Evolutionary conservation across 2,888 invertebrate species (phyloP), one percentile per base, ranked within the genome.

Genomic region (Nemoura dubitans): DNA sequence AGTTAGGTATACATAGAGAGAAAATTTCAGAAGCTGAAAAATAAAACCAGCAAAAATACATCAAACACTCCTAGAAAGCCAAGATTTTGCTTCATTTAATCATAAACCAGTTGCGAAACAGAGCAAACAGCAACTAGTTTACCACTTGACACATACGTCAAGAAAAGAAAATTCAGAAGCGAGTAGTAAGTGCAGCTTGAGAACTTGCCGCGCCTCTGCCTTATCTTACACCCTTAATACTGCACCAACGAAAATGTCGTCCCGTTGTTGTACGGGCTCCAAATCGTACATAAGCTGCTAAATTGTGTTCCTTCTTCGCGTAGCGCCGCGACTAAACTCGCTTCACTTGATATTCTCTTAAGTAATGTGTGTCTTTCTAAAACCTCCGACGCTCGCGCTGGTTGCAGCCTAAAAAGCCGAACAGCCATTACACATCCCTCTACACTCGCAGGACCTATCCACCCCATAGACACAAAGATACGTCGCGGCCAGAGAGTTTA

Each of bases 311-410:
- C 59, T 59, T 59, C 16, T 14, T 21, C 59, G 2, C 59, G 14
- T 14, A 7, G 59, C 59, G 16, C 59, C 59, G 1, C 10, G 21
- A 59, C 59, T 59, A 36, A 36, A 36, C 59, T 59, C 59, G 59
- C 59, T 78, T 78, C 78, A 78, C 78, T 78, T 27, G 78, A 78
- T 78, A 27, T 27, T 78, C 28, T 26, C 78, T 27, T 26, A 78
- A 78, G 28, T 78, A 78, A 78, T 78, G 78, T 78, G 27, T 78
- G 78, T 78, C 59, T 78, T 78, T 78, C 78, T 78, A 27, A 78
- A 27, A 78, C 78, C 28, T 78, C 78, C 10, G 26, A 1, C 78
- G 21, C 21, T 78, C 10, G 10, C 14, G 59, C 59, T 21, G 59
- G 59, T 14, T 21, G 59, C 59, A 59, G 21, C 21, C 21, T 59